Conservation (phyloP, 2,113 vertebrate genomes). For the Oostethus manadensis region DNA sequence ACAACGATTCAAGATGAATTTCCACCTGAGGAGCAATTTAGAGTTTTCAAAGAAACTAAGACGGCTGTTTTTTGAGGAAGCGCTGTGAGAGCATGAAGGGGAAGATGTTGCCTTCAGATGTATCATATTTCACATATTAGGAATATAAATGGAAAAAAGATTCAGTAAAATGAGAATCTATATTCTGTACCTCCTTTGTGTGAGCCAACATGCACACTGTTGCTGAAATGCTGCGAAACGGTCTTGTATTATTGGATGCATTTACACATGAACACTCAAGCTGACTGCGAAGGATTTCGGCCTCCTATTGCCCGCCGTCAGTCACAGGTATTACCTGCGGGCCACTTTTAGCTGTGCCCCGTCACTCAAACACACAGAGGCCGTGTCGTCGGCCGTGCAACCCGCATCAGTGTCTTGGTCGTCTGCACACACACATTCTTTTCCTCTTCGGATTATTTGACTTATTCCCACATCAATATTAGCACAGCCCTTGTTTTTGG, state of each 20-base stretch:
- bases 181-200: too few relatives aligned
- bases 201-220: too few relatives aligned
- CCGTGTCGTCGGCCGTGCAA: conserved; percentile 42
- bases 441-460: conserved; percentile 14
- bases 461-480: background rate
- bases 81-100: too few relatives aligned
- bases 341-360: conserved; percentile 55
- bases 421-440: conserved; percentile 15
- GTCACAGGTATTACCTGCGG: conserved; percentile 61
- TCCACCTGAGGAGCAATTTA: too few relatives aligned
- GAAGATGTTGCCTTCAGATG: too few relatives aligned
- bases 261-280: conserved; percentile 7
- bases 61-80: too few relatives aligned
- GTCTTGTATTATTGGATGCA: background rate
- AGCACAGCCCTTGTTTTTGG: background rate
- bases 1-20: too few relatives aligned
- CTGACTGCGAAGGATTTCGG: conserved; percentile 58
- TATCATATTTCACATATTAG: too few relatives aligned
- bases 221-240: too few relatives aligned
- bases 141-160: too few relatives aligned
- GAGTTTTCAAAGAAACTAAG: too few relatives aligned
- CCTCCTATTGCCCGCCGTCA: conserved; percentile 56
- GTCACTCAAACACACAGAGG: conserved; percentile 62
- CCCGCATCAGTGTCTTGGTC: conserved; percentile 48
- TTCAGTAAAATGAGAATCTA: too few relatives aligned